These are phyloP conservation scores for Dasypus novemcinctus DNA, from an alignment of 2,113 vertebrate species.

Conservation along the genomic window DNA sequence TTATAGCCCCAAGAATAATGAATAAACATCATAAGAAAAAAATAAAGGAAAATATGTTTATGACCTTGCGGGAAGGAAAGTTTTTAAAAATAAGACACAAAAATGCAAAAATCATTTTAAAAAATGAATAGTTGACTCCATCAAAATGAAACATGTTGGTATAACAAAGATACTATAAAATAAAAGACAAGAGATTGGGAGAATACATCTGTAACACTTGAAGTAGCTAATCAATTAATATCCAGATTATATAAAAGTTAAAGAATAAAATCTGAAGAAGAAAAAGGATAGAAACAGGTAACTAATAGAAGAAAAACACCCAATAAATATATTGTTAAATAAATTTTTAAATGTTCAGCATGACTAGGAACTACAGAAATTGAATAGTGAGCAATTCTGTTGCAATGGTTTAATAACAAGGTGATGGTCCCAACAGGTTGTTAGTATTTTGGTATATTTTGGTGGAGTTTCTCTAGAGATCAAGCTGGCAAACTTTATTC, in stretches of 20 bases:
- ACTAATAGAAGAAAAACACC: background rate
- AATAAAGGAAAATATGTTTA: background rate
- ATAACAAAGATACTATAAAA: background rate
- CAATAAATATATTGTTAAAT: background rate
- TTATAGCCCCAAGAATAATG: background rate
- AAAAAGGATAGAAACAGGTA: background rate
- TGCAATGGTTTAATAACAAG: background rate
- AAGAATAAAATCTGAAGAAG: conserved; percentile 21
- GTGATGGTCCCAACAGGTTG: background rate
- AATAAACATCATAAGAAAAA: conserved; percentile 1
- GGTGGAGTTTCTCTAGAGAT: background rate
- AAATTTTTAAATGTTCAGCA: background rate
- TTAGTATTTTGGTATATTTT: background rate
- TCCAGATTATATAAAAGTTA: background rate
- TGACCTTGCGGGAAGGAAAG: background rate
- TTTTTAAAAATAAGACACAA: conserved; percentile 19
- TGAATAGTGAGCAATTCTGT: background rate
- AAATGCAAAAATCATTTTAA: conserved; percentile 6
- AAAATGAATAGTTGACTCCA: background rate
- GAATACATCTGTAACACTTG: background rate
- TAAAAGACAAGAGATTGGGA: conserved; percentile 6
- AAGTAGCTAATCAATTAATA: background rate
- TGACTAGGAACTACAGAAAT: background rate
- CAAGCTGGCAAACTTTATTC: background rate
- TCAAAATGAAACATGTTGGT: conserved; percentile 29